Conservation (phyloP, 2,113 vertebrate species). For the Motacilla alba region DNA sequence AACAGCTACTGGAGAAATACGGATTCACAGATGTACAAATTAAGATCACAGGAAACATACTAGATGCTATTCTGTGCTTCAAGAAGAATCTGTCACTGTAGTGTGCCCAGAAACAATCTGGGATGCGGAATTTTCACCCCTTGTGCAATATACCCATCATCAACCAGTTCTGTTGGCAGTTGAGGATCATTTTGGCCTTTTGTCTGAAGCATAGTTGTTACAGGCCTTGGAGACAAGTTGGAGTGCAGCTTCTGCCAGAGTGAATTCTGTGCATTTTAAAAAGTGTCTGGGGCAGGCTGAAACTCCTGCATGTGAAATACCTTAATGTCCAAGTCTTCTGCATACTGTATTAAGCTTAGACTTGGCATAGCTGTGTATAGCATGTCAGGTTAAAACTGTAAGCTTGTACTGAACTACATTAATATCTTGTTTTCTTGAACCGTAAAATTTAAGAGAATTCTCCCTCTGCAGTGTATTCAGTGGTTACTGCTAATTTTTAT, state of each 20-base stretch:
- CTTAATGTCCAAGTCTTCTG: background rate
- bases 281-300: background rate
- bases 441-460: background rate
- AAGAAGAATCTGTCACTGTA: slow-evolving; percentile 49
- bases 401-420: background rate
- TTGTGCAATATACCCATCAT: background rate
- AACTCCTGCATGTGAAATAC: background rate
- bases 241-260: background rate
- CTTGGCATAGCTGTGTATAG: background rate
- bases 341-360: background rate
- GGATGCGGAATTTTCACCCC: background rate
- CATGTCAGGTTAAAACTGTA: background rate
- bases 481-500: background rate
- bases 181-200: background rate
- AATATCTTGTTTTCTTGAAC: background rate
- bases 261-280: background rate
- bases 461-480: background rate
- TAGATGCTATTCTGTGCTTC: slow-evolving; percentile 81
- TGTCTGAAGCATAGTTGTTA: background rate
- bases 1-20: slow-evolving; percentile 74
- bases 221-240: background rate
- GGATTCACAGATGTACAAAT: slow-evolving; percentile 72
- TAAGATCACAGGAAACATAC: slow-evolving; percentile 75
- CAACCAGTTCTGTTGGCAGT: background rate
- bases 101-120: background rate